Evolutionary conservation across 2,888 invertebrate genomes (phyloP).

Genomic region (Sarcophaga variegata): DNA sequence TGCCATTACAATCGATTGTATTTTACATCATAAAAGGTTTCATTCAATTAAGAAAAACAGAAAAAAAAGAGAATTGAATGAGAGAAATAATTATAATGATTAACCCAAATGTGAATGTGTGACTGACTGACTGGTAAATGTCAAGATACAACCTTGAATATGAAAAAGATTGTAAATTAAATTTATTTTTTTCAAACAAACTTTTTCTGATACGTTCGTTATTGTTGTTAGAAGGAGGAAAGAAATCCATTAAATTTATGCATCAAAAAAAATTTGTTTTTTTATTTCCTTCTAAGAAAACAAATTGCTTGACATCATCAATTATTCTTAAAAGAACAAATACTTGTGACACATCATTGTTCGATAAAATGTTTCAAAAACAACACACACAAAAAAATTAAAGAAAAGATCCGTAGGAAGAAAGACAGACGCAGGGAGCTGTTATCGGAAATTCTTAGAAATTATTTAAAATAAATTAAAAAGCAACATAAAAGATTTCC

Average conservation of each 20-base stretch:
- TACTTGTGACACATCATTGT: conserved; percentile 11
- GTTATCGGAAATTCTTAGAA: conserved; percentile 6
- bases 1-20: not conserved
- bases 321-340: conserved; percentile 41
- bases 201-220: not conserved
- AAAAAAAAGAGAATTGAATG: not conserved
- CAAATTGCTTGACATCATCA: conserved; percentile 51
- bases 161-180: conserved; percentile 5
- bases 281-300: not conserved
- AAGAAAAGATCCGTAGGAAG: not conserved
- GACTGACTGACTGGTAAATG: conserved; percentile 7
- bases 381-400: not conserved
- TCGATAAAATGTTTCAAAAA: not conserved
- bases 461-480: conserved; percentile 5
- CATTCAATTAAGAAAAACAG: conserved; percentile 5
- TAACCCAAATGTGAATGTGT: conserved; percentile 27
- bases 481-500: not conserved
- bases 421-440: not conserved
- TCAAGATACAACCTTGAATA: conserved; percentile 34
- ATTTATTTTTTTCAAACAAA: conserved; percentile 21
- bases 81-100: conserved; percentile 11
- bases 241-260: conserved; percentile 27
- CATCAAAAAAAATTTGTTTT: not conserved
- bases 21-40: not conserved
- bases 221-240: no score